phyloP scores from a whole-genome alignment of 1,140 invertebrate genomes.

The Cephus cinctus region DNA sequence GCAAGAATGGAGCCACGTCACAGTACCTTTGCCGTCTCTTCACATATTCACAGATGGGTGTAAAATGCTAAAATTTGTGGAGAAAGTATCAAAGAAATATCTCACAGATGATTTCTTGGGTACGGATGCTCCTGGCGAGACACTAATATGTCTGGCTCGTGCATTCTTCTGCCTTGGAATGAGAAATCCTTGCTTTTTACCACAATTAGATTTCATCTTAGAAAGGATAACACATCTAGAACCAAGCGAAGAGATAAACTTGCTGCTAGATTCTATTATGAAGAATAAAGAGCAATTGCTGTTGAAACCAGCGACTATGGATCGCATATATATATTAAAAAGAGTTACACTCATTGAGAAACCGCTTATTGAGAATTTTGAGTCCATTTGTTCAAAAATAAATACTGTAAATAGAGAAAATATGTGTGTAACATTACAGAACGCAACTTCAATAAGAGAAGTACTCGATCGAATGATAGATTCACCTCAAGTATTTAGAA shows the following conservation, averaged over 20 bases:
- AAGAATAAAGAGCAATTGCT: slow-evolving; percentile 18
- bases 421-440: not conserved
- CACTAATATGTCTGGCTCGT: slow-evolving; percentile 25
- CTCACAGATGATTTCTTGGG: slow-evolving; percentile 24
- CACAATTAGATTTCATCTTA: slow-evolving; percentile 23
- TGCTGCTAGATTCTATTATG: slow-evolving; percentile 25
- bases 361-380: slow-evolving; percentile 35
- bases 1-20: slow-evolving; percentile 1
- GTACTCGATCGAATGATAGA: slow-evolving; percentile 25
- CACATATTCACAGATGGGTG: slow-evolving; percentile 20
- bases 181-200: slow-evolving; percentile 15
- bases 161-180: slow-evolving; percentile 20
- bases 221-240: slow-evolving; percentile 25
- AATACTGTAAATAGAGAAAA: slow-evolving; percentile 11
- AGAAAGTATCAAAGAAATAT: slow-evolving; percentile 33
- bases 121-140: slow-evolving; percentile 10
- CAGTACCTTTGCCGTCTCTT: slow-evolving; percentile 18
- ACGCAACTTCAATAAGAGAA: slow-evolving; percentile 6
- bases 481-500: slow-evolving; percentile 34
- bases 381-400: slow-evolving; percentile 9
- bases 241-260: slow-evolving; percentile 21
- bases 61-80: slow-evolving; percentile 18
- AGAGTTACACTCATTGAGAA: slow-evolving; percentile 35
- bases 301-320: slow-evolving; percentile 25
- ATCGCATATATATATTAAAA: slow-evolving; percentile 34